A percentile compares a stretch with the other conserved stretches of the same genome.
Conservation (phyloP, 2,113 vertebrate genomes). For the Haemorhous mexicanus region DNA sequence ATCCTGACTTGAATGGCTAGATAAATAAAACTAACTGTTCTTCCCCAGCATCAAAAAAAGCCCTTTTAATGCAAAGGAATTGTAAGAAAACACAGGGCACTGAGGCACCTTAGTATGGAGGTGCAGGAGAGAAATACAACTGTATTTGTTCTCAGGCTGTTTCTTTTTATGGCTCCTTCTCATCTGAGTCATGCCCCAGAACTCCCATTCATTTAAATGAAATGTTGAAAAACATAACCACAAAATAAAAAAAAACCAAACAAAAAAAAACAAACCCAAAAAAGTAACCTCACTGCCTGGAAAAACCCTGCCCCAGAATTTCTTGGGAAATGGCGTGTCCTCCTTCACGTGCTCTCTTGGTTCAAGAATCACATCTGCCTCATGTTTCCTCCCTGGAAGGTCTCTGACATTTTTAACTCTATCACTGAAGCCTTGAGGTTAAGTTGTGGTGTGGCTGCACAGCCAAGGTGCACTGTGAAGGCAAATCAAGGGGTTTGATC, state of each 20-base stretch:
- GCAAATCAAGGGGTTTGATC: neutral
- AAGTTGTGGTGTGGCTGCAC: neutral
- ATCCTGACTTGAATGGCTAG: neutral
- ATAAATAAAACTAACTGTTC: neutral
- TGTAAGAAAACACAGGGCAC: neutral
- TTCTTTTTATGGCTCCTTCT: slow-evolving; percentile 20
- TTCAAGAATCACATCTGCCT: neutral
- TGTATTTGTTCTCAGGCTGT: neutral
- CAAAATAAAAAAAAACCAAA: neutral
- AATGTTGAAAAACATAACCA: neutral
- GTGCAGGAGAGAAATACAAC: neutral
- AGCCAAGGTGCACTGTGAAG: neutral
- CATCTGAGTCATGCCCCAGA: slow-evolving; percentile 20
- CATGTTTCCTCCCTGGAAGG: neutral
- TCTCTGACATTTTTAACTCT: neutral
- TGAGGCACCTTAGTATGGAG: neutral
- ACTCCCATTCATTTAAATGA: slow-evolving; percentile 1
- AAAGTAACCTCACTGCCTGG: neutral
- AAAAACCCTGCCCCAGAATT: neutral
- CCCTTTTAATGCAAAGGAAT: neutral
- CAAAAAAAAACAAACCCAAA: neutral
- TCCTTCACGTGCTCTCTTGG: accelerated
- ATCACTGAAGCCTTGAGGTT: neutral
- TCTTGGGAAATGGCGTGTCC: neutral
- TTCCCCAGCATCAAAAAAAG: neutral